Percentiles rank a stretch among this genome's conserved stretches.
phyloP scores from a whole-genome alignment of 2,113 vertebrate genomes.

The Tenebrosternarchus preto region DNA sequence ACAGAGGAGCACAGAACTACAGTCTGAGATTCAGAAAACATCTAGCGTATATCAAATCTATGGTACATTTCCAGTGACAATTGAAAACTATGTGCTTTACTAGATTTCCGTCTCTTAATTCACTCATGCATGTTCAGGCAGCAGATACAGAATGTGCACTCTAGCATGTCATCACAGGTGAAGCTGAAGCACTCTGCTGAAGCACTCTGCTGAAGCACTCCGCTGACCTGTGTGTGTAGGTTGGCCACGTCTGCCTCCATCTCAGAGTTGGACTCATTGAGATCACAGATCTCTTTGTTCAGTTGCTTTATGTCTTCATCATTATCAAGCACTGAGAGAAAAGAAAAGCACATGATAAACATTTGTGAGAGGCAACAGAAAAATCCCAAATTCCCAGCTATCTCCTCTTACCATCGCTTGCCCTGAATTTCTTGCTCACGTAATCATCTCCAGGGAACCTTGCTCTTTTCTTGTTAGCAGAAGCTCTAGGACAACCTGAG shows the following conservation, averaged over 20 bases:
- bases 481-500: conserved; percentile 95
- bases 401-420: conserved; percentile 89
- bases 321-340: conserved; percentile 86
- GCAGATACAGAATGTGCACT: no score
- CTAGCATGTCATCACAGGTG: no score
- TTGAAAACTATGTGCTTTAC: no score
- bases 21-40: conserved; percentile 4
- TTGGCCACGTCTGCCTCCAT: conserved; percentile 96
- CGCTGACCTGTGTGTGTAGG: conserved; percentile 91
- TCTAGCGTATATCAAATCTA: background rate
- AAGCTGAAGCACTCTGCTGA: no score
- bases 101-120: no score
- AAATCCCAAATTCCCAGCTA: background rate
- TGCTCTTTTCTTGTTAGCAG: conserved; percentile 92
- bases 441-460: conserved; percentile 95
- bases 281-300: conserved; percentile 94
- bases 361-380: conserved; percentile 1
- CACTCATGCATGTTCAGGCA: no score
- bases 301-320: conserved; percentile 98
- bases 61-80: no score
- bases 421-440: conserved; percentile 95
- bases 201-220: background rate
- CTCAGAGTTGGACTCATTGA: conserved; percentile 93
- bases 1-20: background rate
- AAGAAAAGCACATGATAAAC: conserved; percentile 6